phyloP scores from a whole-genome alignment of 2,888 invertebrate species.

The Isoperla grammatica region DNA sequence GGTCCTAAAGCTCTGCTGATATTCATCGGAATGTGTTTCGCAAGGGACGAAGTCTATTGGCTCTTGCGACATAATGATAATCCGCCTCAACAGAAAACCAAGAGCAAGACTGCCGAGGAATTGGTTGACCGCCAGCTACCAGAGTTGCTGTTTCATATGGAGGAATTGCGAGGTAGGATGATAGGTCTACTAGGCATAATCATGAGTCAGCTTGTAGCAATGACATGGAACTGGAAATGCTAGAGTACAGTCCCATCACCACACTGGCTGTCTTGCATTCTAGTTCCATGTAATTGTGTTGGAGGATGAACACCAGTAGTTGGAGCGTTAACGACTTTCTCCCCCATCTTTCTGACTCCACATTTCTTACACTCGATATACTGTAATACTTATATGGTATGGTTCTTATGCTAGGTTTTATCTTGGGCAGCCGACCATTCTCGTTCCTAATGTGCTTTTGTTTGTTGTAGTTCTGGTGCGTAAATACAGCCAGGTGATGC shows the following conservation, averaged over 20 bases:
- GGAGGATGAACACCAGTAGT: too few species aligned
- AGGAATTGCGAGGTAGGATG: conserved; percentile 77
- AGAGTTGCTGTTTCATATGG: conserved; percentile 96
- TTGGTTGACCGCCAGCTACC: conserved; percentile 93
- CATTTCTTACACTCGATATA: too few species aligned
- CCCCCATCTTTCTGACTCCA: too few species aligned
- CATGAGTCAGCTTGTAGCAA: neutral
- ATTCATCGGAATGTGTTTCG: conserved; percentile 92
- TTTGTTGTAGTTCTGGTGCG: conserved; percentile 62
- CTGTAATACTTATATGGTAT: too few species aligned
- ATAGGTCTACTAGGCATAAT: too few species aligned
- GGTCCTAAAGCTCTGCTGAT: conserved; percentile 96
- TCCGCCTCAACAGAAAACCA: conserved; percentile 80
- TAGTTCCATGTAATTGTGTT: too few species aligned
- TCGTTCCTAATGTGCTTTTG: conserved; percentile 1
- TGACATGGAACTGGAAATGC: too few species aligned
- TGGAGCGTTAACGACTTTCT: too few species aligned
- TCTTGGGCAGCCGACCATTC: too few species aligned
- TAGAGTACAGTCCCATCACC: too few species aligned
- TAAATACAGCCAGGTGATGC: conserved; percentile 95
- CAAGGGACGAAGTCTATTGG: conserved; percentile 97
- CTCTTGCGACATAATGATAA: conserved; percentile 93
- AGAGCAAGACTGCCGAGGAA: conserved; percentile 85
- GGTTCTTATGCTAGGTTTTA: too few species aligned
- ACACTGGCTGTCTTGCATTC: too few species aligned